A percentile compares a stretch with the other conserved stretches of the same genome.
Evolutionary conservation across 1,140 invertebrate species (phyloP).

Genomic region (Cydia fagiglandana): DNA sequence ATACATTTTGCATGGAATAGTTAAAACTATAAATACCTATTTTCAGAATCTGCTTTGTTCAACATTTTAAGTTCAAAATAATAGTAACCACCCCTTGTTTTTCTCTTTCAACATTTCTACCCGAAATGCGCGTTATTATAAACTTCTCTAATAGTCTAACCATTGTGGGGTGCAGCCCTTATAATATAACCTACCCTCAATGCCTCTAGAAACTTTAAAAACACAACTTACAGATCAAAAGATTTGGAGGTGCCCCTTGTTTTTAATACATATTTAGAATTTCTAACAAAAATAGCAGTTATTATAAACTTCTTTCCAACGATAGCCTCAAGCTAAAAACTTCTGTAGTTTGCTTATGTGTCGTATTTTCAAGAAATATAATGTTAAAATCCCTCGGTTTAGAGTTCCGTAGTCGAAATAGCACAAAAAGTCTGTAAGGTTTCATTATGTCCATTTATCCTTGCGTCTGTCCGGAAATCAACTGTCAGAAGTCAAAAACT

Average conservation of each 20-base stretch:
- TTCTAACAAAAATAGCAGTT: not conserved
- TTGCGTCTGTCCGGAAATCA: no score
- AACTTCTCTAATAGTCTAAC: not conserved
- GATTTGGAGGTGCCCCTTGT: not conserved
- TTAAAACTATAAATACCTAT: not conserved
- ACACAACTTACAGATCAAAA: not conserved
- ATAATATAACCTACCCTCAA: not conserved
- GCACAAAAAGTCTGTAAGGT: no score
- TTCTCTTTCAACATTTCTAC: conserved; percentile 6
- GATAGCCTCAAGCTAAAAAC: no score
- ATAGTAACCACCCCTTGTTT: not conserved
- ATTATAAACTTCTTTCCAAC: not conserved
- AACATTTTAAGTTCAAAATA: not conserved
- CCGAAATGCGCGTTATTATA: not conserved
- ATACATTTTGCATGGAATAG: not conserved
- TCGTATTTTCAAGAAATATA: no score
- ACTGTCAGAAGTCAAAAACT: no score
- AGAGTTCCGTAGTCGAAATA: no score
- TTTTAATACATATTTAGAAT: not conserved
- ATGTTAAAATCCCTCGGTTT: no score
- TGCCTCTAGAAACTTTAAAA: not conserved
- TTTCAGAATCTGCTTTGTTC: no score
- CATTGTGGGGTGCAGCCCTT: conserved; percentile 2
- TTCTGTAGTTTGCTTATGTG: no score
- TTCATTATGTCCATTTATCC: no score